Conservation (phyloP, 1,140 invertebrate species). For the Drosophila prosaltans region DNA sequence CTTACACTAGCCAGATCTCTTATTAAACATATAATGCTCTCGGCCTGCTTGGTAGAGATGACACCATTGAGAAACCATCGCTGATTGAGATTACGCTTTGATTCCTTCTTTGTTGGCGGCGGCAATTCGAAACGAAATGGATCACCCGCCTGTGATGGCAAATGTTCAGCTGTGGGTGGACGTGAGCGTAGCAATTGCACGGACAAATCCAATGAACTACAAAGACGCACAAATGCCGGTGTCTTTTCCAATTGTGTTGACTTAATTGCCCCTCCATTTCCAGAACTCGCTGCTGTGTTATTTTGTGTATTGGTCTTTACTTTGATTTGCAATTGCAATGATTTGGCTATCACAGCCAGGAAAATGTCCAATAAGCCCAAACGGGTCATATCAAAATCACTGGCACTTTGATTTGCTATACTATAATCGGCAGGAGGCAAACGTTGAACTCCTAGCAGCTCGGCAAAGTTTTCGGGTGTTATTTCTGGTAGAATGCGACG, state of each 20-base stretch:
- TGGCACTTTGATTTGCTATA: conserved; percentile 85
- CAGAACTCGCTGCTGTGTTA: neutral
- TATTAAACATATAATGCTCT: conserved; percentile 93
- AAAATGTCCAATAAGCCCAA: conserved; percentile 92
- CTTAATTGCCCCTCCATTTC: conserved; percentile 27
- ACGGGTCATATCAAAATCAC: conserved; percentile 87
- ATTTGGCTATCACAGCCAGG: conserved; percentile 93
- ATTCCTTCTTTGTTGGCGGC: conserved; percentile 42
- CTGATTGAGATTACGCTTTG: conserved; percentile 78
- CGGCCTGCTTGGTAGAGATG: conserved; percentile 92
- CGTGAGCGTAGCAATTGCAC: conserved; percentile 64
- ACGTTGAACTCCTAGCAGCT: conserved; percentile 87
- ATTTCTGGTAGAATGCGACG: conserved; percentile 93
- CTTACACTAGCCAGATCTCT: conserved; percentile 95
- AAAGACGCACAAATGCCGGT: conserved; percentile 72
- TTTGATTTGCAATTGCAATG: conserved; percentile 94
- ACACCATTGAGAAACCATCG: conserved; percentile 94
- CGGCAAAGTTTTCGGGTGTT: conserved; percentile 87
- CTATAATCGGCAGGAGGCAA: conserved; percentile 92
- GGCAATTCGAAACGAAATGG: conserved; percentile 68
- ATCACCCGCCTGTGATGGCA: conserved; percentile 31
- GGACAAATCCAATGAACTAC: conserved; percentile 78
- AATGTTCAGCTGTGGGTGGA: conserved; percentile 38
- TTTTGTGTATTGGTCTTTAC: conserved; percentile 85
- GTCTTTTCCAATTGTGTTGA: conserved; percentile 68